phyloP scores from a whole-genome alignment of 2,113 vertebrate genomes.

The Spilogale gracilis region DNA sequence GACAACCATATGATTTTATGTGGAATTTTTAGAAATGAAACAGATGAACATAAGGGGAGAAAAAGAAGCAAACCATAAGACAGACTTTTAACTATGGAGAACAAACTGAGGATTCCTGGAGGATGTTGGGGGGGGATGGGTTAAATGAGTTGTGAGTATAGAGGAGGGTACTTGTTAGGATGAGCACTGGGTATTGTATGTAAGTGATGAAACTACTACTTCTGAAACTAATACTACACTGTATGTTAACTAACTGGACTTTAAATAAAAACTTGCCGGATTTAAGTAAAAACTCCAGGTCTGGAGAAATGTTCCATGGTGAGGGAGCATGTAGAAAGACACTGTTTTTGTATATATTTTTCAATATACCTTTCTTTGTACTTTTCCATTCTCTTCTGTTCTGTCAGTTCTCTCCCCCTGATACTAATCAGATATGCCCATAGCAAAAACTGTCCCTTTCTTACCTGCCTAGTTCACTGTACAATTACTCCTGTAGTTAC shows the following conservation, averaged over 20 bases:
- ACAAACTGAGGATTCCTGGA: background rate
- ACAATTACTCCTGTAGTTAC: background rate
- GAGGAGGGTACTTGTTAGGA: background rate
- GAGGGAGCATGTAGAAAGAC: background rate
- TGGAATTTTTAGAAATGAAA: background rate
- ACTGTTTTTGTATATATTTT: conserved; percentile 7
- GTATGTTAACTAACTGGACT: background rate
- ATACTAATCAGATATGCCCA: background rate
- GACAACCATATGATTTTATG: background rate
- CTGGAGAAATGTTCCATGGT: background rate
- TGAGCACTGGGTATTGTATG: background rate
- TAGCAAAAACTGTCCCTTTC: background rate
- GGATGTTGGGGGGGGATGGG: background rate
- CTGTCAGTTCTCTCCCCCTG: background rate
- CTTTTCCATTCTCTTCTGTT: conserved; percentile 19
- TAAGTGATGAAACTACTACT: background rate
- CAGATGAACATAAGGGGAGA: background rate
- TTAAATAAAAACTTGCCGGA: background rate
- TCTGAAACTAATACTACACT: background rate
- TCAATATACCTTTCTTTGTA: background rate
- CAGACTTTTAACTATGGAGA: background rate
- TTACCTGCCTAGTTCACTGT: background rate
- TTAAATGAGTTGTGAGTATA: background rate
- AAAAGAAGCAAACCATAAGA: background rate
- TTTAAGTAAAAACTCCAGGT: background rate